Base-by-base conservation (phyloP, 2,888 invertebrate genomes). In the Drosophila mimetica region DNA sequence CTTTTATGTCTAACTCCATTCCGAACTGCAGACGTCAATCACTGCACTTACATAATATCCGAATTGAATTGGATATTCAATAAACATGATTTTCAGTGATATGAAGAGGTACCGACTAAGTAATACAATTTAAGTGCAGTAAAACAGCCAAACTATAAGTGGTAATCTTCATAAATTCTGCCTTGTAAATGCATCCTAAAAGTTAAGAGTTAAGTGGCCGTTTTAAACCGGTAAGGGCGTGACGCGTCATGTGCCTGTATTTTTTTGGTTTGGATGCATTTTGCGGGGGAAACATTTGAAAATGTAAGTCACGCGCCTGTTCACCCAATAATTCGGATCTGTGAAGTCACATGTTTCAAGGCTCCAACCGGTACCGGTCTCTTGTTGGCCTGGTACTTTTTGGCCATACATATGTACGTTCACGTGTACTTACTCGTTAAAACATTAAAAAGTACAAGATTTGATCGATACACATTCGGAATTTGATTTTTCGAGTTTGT, bases 351-450 rank as follows among this genome's bases (percentile, higher is more conserved):
- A 71, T 71, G 65, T 46, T 55, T 28, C 32, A 60, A 67, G 48
- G 60, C 71, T 66, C 60, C 30, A 47, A 71, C 66, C 58, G 69
- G 63, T 64, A 71, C 66, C 58, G 69, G 63, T 64, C 54, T 16
- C 55, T 28, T 48, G 63, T 25, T 20, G 22, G 9, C 25, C 46
- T 16, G 46, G n/a, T n/a, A 6, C 9, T 39, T 11, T 16, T 6
- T 5, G 39, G 18, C 11, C 3, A 8, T 18, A 67, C 55, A 65
- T n/a, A 25, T 47, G 47, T 65, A 42, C 16, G 14, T 28, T 47
- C 58, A 47, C 67, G 61, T 63, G 54, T 69, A 22, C 34, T 14
- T 9, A 22, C 16, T 42, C 22, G 11, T 30, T 16, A 6, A 30
- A 22, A 46, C 37, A 36, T 42, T 66, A 22, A 53, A 66, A 34